Conservation (phyloP, 2,113 vertebrate genomes). For the Leucopsar rothschildi region DNA sequence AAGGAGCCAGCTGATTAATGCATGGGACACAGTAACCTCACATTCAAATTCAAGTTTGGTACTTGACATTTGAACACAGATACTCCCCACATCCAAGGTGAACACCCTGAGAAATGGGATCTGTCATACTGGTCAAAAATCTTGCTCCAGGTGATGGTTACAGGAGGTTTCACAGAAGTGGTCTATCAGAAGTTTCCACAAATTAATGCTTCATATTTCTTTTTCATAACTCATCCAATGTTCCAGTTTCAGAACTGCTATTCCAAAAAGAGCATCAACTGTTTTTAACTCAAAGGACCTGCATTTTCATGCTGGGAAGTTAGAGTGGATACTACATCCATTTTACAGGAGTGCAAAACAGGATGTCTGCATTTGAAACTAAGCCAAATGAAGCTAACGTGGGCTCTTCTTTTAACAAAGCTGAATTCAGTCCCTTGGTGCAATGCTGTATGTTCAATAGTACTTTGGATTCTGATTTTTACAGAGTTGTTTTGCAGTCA, state of each 20-base stretch:
- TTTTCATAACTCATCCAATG: not conserved
- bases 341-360: not conserved
- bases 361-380: not conserved
- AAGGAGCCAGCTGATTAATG: not conserved
- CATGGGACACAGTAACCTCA: not conserved
- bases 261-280: not conserved
- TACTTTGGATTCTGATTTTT: not conserved
- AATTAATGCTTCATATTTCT: rapidly evolving
- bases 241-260: not conserved
- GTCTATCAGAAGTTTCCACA: not conserved
- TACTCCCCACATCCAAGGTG: not conserved
- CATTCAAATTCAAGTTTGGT: not conserved
- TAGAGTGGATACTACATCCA: not conserved
- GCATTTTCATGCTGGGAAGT: not conserved
- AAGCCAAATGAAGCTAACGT: not conserved
- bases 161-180: not conserved
- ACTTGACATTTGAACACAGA: rapidly evolving
- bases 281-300: not conserved
- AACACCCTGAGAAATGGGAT: not conserved
- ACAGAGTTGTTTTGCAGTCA: not conserved
- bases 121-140: not conserved
- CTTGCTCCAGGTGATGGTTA: not conserved
- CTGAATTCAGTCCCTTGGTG: not conserved
- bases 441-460: not conserved
- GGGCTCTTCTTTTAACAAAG: not conserved